A percentile compares a stretch with the other conserved stretches of the same genome.
These are phyloP conservation scores for Sarcophilus harrisii DNA, from an alignment of 2,797 vertebrate genomes.

Conservation along the genomic window DNA sequence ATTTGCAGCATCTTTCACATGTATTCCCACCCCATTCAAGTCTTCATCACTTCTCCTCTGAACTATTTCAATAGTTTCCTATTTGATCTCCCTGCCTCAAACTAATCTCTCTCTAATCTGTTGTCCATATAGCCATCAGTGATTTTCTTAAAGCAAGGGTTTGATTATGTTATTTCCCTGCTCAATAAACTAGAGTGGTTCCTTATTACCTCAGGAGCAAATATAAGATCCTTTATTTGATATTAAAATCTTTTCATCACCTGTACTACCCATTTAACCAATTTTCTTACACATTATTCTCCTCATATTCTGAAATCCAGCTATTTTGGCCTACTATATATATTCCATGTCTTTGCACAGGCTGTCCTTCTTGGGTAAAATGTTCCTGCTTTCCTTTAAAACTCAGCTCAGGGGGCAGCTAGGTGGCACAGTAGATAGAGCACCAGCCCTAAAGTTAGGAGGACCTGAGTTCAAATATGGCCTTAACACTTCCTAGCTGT, in stretches of 20 bases:
- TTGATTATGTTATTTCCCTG: not conserved
- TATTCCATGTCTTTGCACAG: not conserved
- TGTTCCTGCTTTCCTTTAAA: not conserved
- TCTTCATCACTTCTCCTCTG: not conserved
- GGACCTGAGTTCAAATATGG: too few species aligned
- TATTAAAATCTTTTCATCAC: not conserved
- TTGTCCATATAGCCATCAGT: not conserved
- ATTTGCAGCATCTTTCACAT: too few species aligned
- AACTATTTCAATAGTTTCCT: not conserved
- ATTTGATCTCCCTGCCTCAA: not conserved
- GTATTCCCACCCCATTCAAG: not conserved
- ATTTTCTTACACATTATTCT: not conserved
- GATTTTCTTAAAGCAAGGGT: not conserved
- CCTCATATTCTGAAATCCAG: not conserved
- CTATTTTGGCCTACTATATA: not conserved
- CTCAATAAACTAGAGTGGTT: not conserved
- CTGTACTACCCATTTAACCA: not conserved
- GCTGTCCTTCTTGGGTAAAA: not conserved
- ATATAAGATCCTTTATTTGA: not conserved
- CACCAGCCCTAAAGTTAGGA: too few species aligned
- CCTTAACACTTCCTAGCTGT: too few species aligned
- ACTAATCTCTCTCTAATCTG: not conserved
- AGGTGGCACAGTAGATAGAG: too few species aligned
- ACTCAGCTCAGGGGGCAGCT: not conserved
- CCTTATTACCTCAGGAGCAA: not conserved